These are phyloP conservation scores for Silurus asotus DNA, from an alignment of 2,113 vertebrate genomes.

Conservation along the genomic window DNA sequence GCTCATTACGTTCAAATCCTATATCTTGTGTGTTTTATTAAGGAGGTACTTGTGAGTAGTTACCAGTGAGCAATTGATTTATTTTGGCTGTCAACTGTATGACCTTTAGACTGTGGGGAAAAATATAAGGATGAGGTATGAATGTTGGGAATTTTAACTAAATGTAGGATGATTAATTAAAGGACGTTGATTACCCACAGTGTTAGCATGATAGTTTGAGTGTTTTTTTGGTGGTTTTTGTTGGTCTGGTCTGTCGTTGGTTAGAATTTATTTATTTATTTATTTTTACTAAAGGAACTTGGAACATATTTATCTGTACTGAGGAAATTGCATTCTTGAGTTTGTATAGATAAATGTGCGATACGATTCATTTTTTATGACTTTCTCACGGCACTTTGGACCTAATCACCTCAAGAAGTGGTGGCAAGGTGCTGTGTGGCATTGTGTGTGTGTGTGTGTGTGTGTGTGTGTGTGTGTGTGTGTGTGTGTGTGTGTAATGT, in stretches of 20 bases:
- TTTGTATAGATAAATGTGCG: neutral
- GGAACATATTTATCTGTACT: neutral
- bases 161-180: neutral
- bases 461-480: constrained; percentile 28
- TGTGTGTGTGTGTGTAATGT: constrained; percentile 1
- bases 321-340: neutral
- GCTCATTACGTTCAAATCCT: neutral
- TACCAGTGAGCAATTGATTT: neutral
- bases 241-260: too few relatives aligned
- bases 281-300: neutral
- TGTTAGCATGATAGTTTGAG: neutral
- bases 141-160: neutral
- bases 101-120: neutral
- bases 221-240: too few relatives aligned
- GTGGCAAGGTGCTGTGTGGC: neutral
- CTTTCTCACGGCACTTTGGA: constrained; percentile 31
- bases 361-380: constrained; percentile 21
- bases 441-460: neutral
- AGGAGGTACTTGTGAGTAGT: neutral
- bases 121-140: neutral
- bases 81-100: constrained; percentile 7
- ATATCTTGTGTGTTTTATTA: neutral
- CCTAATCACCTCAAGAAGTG: constrained; percentile 2
- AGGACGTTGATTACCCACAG: neutral
- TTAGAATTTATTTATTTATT: too few relatives aligned